These are phyloP conservation scores for Uromys caudimaculatus DNA, from an alignment of 2,797 vertebrate genomes.

Conservation along the genomic window DNA sequence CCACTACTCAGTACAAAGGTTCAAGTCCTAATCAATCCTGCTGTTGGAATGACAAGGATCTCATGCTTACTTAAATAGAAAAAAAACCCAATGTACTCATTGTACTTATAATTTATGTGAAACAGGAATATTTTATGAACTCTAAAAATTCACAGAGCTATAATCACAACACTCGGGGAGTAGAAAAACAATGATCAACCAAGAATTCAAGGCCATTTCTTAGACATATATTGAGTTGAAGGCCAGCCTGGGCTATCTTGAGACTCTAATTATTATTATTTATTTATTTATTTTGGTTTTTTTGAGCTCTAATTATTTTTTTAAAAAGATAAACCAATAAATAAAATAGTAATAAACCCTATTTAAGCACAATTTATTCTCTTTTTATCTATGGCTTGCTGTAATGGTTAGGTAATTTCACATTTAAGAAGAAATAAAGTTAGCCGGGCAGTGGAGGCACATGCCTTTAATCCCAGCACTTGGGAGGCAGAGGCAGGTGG, in stretches of 20 bases:
- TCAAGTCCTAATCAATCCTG: neutral
- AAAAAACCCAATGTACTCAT: neutral
- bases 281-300: no score
- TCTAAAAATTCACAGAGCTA: neutral
- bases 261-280: neutral
- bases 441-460: no score
- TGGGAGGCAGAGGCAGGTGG: no score
- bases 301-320: no score
- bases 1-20: neutral
- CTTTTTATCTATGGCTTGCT: neutral
- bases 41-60: neutral
- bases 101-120: neutral
- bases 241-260: neutral
- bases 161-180: neutral
- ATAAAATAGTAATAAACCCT: neutral
- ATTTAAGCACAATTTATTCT: constrained; percentile 54
- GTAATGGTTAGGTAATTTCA: neutral
- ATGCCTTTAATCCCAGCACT: no score
- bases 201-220: neutral
- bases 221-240: neutral
- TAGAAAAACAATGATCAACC: neutral
- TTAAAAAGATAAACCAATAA: neutral
- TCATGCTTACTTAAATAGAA: neutral
- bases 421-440: constrained; percentile 24
- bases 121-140: neutral